These are phyloP conservation scores for Tridacna gigas DNA, from an alignment of 2,888 invertebrate species.

Conservation along the genomic window DNA sequence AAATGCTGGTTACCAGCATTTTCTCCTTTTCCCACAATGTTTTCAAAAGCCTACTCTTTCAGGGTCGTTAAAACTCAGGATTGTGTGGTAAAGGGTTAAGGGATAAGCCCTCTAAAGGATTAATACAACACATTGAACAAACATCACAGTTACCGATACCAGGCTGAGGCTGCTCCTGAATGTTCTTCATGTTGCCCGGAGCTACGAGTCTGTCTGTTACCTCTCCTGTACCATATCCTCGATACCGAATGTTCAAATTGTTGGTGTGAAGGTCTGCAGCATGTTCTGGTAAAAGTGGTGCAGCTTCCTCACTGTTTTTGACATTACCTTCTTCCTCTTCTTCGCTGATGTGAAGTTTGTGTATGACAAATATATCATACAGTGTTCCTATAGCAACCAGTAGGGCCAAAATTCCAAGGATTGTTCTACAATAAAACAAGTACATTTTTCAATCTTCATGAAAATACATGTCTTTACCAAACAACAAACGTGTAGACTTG, in stretches of 20 bases:
- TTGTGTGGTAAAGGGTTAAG: too few species aligned
- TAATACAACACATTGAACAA: too few species aligned
- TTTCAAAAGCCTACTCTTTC: too few species aligned
- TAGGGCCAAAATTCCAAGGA: constrained; percentile 47
- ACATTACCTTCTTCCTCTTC: constrained; percentile 22
- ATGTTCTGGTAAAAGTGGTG: constrained; percentile 26
- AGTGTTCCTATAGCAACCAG: constrained; percentile 57
- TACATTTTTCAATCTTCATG: too few species aligned
- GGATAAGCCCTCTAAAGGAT: too few species aligned
- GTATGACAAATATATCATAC: constrained; percentile 64
- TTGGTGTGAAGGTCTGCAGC: neutral
- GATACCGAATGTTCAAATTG: constrained; percentile 48
- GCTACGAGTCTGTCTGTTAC: constrained; percentile 9
- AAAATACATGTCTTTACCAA: too few species aligned
- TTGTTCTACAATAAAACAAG: constrained; percentile 39
- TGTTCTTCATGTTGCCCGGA: constrained; percentile 5
- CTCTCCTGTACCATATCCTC: constrained; percentile 32
- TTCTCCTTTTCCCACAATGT: neutral
- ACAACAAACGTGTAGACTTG: too few species aligned
- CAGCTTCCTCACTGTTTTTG: constrained; percentile 23
- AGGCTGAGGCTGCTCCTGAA: constrained; percentile 36
- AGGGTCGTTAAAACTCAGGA: too few species aligned
- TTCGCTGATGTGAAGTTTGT: constrained; percentile 45
- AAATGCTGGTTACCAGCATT: neutral
- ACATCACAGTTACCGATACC: constrained; percentile 25